Evolutionary conservation across 92 coral and sea anemone genomes (phyloP).

Genomic region (Desmophyllum pertusum): DNA sequence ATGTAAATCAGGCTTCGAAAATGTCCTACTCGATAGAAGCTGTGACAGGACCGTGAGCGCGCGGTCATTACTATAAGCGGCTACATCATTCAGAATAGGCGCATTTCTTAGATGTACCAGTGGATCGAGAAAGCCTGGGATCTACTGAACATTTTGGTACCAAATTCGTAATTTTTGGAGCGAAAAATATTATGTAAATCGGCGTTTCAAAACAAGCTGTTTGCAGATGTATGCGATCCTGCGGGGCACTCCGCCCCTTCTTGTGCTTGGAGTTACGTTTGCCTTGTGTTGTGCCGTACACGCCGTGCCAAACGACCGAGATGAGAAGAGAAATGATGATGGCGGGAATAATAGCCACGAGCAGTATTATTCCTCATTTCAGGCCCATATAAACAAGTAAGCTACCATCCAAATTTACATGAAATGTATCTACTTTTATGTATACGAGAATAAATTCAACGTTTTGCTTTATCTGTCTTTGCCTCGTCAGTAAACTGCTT

Average conservation of each 20-base stretch:
- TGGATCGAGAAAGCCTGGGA: background rate
- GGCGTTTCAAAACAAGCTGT: background rate
- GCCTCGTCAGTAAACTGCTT: slow-evolving; percentile 13
- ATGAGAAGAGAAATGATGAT: background rate
- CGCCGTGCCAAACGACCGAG: slow-evolving; percentile 11
- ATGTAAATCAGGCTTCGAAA: background rate
- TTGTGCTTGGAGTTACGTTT: background rate
- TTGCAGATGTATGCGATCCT: background rate
- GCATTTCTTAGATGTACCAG: background rate
- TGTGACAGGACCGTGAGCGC: background rate
- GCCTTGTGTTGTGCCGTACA: background rate
- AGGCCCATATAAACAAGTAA: slow-evolving; percentile 19
- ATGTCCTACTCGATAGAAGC: background rate
- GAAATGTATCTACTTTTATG: background rate
- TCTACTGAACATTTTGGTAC: slow-evolving; percentile 6
- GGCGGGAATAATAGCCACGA: slow-evolving; percentile 3
- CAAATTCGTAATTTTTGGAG: background rate
- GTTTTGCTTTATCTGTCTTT: background rate
- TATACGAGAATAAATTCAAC: background rate
- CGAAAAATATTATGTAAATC: background rate
- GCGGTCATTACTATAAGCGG: slow-evolving; percentile 4
- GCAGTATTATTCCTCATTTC: background rate
- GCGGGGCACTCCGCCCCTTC: background rate
- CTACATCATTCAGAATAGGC: background rate
- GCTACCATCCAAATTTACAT: background rate